These are phyloP conservation scores for Hippasteria phrygiana DNA, from an alignment of 53 echinoderm and acorn worm species.

Conservation along the genomic window DNA sequence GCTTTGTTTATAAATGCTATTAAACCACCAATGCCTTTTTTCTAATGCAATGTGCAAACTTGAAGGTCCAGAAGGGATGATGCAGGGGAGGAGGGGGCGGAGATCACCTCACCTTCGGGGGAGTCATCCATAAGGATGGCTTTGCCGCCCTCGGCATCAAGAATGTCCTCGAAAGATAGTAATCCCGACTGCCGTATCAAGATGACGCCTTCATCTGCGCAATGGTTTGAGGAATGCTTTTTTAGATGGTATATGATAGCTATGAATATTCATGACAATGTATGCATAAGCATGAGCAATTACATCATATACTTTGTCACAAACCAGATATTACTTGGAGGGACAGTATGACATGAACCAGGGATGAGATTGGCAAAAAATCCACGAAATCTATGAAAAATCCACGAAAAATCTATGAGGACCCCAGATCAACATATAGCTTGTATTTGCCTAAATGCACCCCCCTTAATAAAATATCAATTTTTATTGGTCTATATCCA, in stretches of 20 bases:
- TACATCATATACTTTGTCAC: too few species aligned
- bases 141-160: constrained; percentile 81
- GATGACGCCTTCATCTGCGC: constrained; percentile 74
- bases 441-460: too few species aligned
- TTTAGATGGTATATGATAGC: neutral
- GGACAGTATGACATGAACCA: too few species aligned
- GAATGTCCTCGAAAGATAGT: constrained; percentile 84
- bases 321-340: too few species aligned
- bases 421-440: too few species aligned
- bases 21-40: neutral
- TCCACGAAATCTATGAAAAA: too few species aligned
- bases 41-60: neutral
- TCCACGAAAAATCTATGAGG: too few species aligned
- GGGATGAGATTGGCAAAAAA: too few species aligned
- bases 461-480: too few species aligned
- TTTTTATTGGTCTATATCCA: too few species aligned
- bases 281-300: too few species aligned
- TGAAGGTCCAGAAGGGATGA: neutral
- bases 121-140: constrained; percentile 74
- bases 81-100: neutral
- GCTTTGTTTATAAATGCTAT: too few species aligned
- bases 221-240: constrained; percentile 14
- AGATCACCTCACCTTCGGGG: constrained; percentile 72
- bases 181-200: constrained; percentile 72
- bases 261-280: neutral